Percentiles rank a stretch among this genome's conserved stretches.
Conservation (phyloP, 2,797 vertebrate species). For the Propithecus deckenii region DNA sequence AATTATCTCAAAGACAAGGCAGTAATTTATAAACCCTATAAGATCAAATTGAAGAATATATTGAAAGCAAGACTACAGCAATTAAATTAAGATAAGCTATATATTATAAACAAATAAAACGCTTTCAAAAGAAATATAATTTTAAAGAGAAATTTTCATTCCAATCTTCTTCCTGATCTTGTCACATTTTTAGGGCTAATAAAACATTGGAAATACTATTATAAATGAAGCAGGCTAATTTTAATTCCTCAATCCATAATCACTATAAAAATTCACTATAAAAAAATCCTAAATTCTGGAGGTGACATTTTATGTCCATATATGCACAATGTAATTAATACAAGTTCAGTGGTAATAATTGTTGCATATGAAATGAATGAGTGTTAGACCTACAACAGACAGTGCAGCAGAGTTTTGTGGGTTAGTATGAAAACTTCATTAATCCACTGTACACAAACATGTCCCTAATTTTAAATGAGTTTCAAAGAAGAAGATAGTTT, state of each 20-base stretch:
- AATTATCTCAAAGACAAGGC: neutral
- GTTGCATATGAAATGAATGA: neutral
- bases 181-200: constrained; percentile 1
- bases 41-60: constrained; percentile 14
- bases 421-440: constrained; percentile 25
- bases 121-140: constrained; percentile 6
- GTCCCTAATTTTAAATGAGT: constrained; percentile 24
- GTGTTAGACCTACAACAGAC: neutral
- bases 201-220: neutral
- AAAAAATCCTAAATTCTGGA: neutral
- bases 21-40: neutral
- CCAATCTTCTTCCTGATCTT: neutral
- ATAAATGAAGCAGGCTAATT: constrained; percentile 3
- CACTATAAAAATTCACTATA: constrained; percentile 5
- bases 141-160: constrained; percentile 45
- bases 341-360: neutral
- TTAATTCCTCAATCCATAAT: constrained; percentile 1
- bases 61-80: neutral
- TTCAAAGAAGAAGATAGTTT: neutral
- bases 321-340: neutral
- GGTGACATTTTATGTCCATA: neutral
- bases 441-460: neutral
- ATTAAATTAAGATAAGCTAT: neutral
- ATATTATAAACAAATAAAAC: constrained; percentile 51
- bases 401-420: neutral